phyloP scores from a whole-genome alignment of 2,113 vertebrate species.

The Callithrix jacchus region DNA sequence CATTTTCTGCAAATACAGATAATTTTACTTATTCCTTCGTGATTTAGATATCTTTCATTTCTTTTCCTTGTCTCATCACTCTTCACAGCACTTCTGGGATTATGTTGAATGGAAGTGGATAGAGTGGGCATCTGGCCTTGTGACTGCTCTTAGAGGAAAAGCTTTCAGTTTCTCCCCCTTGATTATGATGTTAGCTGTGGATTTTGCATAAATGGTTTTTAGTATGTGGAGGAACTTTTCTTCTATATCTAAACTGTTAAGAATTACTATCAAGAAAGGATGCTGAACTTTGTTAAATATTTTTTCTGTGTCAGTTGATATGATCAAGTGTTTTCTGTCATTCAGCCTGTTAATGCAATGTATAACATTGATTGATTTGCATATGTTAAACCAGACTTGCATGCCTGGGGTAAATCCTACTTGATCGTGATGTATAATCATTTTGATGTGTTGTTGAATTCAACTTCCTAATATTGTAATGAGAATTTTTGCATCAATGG shows the following conservation, averaged over 20 bases:
- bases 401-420: not conserved
- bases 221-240: not conserved
- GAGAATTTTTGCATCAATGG: not conserved
- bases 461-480: not conserved
- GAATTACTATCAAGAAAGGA: not conserved
- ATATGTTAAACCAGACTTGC: not conserved
- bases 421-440: not conserved
- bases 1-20: not conserved
- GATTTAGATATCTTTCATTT: not conserved
- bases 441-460: not conserved
- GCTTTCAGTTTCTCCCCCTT: not conserved
- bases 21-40: not conserved
- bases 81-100: not conserved
- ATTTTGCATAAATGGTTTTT: not conserved
- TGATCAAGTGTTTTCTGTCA: not conserved
- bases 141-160: not conserved
- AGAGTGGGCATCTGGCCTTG: not conserved
- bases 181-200: not conserved
- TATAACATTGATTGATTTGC: not conserved
- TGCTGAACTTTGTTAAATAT: not conserved
- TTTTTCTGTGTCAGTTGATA: not conserved
- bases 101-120: not conserved
- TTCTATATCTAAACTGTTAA: not conserved
- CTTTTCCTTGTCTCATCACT: not conserved
- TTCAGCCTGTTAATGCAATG: not conserved